These are phyloP conservation scores for Palaemon carinicauda DNA, from an alignment of 1,140 invertebrate species.

Conservation along the genomic window DNA sequence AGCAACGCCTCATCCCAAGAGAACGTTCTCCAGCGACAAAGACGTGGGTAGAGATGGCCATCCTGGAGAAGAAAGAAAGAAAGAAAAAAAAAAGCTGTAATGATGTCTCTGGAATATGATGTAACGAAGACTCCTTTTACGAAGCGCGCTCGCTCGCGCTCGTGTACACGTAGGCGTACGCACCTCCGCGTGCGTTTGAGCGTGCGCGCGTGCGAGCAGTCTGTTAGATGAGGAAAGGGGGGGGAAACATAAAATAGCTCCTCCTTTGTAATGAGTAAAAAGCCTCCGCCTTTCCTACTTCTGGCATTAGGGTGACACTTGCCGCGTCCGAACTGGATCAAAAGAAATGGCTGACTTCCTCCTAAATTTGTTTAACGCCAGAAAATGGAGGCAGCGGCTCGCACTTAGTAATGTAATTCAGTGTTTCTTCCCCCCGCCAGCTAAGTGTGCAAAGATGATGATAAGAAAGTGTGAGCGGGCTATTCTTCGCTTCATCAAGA, in stretches of 20 bases:
- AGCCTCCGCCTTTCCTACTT: constrained; percentile 24
- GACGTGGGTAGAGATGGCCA: too few species aligned
- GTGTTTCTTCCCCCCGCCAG: constrained; percentile 26
- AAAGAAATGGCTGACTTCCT: constrained; percentile 5
- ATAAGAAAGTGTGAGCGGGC: neutral
- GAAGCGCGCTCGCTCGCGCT: too few species aligned
- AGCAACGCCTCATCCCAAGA: too few species aligned
- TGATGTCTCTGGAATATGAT: neutral
- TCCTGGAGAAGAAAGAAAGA: too few species aligned
- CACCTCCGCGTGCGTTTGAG: neutral
- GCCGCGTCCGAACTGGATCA: constrained; percentile 29
- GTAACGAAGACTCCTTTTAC: neutral
- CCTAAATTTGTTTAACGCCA: constrained; percentile 21
- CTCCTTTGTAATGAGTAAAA: constrained; percentile 53
- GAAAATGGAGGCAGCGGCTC: constrained; percentile 23
- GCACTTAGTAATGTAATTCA: constrained; percentile 46
- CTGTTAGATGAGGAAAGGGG: constrained; percentile 43
- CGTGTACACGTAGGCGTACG: too few species aligned
- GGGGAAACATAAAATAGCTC: constrained; percentile 41
- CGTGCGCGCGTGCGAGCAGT: neutral
- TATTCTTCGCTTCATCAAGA: too few species aligned
- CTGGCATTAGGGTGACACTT: constrained; percentile 41
- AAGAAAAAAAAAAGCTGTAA: too few species aligned
- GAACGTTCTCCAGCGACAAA: too few species aligned
- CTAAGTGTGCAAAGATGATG: constrained; percentile 19